A percentile compares a stretch with the other conserved stretches of the same genome.
phyloP scores from a whole-genome alignment of 2,797 vertebrate genomes.

The Kryptopterus vitreolus region DNA sequence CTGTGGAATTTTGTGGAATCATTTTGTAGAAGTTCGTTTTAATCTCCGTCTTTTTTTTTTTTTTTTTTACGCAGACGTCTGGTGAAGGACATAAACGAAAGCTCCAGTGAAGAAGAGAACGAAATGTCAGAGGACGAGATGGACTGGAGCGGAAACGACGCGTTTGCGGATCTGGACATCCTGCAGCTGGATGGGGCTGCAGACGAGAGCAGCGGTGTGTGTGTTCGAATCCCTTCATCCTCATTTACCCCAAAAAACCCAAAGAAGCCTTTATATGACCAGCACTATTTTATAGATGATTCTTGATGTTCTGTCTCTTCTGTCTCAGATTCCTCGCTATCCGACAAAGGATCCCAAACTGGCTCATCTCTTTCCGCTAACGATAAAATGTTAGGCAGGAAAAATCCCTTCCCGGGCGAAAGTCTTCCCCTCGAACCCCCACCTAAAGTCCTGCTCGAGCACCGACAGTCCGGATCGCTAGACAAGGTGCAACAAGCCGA shows the following conservation, averaged over 20 bases:
- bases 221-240: constrained; percentile 60
- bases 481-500: constrained; percentile 85
- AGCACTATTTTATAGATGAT: neutral
- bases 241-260: neutral
- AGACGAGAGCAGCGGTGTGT: constrained; percentile 90
- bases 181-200: constrained; percentile 96
- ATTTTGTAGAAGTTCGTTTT: neutral
- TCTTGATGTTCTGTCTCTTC: constrained; percentile 43
- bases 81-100: constrained; percentile 76
- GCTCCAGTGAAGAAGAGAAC: constrained; percentile 84
- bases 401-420: constrained; percentile 87
- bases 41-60: neutral
- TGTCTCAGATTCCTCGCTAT: constrained; percentile 91
- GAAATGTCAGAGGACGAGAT: constrained; percentile 92
- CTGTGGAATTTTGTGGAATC: too few species aligned
- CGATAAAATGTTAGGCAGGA: constrained; percentile 87
- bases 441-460: constrained; percentile 87
- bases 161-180: constrained; percentile 88
- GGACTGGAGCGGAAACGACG: constrained; percentile 87
- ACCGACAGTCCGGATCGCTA: constrained; percentile 80
- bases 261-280: neutral
- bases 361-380: constrained; percentile 88
- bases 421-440: constrained; percentile 84
- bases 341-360: constrained; percentile 88
- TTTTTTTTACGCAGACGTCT: constrained; percentile 58